These are phyloP conservation scores for Malurus elegans DNA, from an alignment of 2,113 vertebrate genomes.

Conservation along the genomic window DNA sequence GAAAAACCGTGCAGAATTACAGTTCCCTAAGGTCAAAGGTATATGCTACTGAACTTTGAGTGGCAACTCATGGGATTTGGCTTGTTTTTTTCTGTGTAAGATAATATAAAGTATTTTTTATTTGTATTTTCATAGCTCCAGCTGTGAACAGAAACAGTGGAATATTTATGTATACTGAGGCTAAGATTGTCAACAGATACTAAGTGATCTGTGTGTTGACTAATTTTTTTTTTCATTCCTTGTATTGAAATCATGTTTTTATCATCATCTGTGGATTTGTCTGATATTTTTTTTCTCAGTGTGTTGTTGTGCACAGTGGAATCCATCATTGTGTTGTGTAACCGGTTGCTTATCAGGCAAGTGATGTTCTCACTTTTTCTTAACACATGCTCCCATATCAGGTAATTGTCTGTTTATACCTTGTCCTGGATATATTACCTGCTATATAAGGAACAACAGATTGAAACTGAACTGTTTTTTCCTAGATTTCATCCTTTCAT, in stretches of 20 bases:
- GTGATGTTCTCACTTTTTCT: neutral
- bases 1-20: neutral
- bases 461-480: neutral
- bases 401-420: neutral
- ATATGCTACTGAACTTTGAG: neutral
- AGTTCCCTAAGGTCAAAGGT: neutral
- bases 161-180: neutral
- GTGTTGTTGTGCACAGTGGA: neutral
- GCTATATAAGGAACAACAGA: neutral
- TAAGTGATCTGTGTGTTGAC: neutral
- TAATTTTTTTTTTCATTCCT: neutral
- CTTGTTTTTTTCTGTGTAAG: neutral
- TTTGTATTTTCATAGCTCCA: neutral
- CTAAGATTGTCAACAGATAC: neutral
- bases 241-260: neutral
- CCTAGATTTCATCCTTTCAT: neutral
- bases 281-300: neutral
- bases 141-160: neutral
- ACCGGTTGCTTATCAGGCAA: neutral
- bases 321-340: neutral
- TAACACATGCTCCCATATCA: fast-evolving
- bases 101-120: neutral
- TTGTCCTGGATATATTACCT: neutral
- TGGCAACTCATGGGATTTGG: neutral
- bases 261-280: neutral